Conservation (phyloP, 2,113 vertebrate species). For the Psittacara wagleri region DNA sequence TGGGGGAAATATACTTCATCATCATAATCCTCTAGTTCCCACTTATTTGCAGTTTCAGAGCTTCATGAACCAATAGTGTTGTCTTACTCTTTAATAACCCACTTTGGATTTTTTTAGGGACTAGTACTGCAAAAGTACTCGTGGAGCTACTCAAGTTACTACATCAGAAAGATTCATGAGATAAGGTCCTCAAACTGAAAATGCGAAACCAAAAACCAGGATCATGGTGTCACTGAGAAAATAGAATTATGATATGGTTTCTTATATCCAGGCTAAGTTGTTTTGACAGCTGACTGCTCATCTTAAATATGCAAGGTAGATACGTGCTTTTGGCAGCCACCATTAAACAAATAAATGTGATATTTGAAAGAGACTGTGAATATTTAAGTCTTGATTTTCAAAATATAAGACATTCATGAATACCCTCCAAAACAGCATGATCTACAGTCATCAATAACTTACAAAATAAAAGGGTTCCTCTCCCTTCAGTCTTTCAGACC, state of each 20-base stretch:
- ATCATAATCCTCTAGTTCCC: not conserved
- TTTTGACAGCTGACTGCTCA: not conserved
- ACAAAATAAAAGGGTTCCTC: not conserved
- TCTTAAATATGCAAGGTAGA: not conserved
- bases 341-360: not conserved
- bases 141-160: not conserved
- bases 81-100: not conserved
- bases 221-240: not conserved
- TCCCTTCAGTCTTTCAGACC: not conserved
- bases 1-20: not conserved
- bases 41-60: not conserved
- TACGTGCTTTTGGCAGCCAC: not conserved
- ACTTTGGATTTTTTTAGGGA: not conserved
- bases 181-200: not conserved
- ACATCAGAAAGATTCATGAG: not conserved
- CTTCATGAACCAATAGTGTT: not conserved
- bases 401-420: not conserved
- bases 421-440: not conserved
- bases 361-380: not conserved
- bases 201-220: rapidly evolving
- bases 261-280: not conserved
- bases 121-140: not conserved
- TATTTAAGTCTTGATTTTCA: not conserved
- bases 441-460: not conserved
- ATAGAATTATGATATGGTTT: not conserved